phyloP scores from a whole-genome alignment of 2,888 invertebrate species.

The Zelleria hepariella region DNA sequence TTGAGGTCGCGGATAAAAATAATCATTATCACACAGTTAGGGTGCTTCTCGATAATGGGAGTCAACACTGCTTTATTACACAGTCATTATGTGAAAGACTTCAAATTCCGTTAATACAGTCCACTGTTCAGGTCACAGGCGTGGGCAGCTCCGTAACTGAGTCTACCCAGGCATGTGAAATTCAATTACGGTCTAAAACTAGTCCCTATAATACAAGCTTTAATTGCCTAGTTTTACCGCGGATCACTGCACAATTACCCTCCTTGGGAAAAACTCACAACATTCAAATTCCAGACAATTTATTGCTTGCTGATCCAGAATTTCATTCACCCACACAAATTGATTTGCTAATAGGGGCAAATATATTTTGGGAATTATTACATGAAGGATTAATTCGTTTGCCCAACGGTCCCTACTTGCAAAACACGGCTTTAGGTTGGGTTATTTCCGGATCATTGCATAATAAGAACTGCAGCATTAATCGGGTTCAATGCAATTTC shows the following conservation, averaged over 20 bases:
- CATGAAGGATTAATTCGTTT: not conserved
- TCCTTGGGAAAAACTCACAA: not conserved
- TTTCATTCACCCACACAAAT: not conserved
- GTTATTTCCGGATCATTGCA: not conserved
- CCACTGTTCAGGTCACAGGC: not conserved
- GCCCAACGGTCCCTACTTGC: not conserved
- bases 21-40: not conserved
- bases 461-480: too few species aligned
- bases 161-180: not conserved
- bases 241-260: not conserved
- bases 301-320: not conserved
- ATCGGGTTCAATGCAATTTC: not conserved
- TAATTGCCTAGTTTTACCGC: conserved; percentile 4
- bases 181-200: too few species aligned
- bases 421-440: not conserved
- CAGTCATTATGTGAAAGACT: not conserved
- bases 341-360: not conserved
- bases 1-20: not conserved
- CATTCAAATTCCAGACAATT: not conserved
- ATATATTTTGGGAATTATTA: not conserved
- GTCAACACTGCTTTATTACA: not conserved
- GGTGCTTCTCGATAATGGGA: not conserved
- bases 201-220: not conserved
- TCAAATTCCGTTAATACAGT: not conserved
- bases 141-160: not conserved